phyloP scores from a whole-genome alignment of 2,113 vertebrate genomes.

The Festucalex cinctus region DNA sequence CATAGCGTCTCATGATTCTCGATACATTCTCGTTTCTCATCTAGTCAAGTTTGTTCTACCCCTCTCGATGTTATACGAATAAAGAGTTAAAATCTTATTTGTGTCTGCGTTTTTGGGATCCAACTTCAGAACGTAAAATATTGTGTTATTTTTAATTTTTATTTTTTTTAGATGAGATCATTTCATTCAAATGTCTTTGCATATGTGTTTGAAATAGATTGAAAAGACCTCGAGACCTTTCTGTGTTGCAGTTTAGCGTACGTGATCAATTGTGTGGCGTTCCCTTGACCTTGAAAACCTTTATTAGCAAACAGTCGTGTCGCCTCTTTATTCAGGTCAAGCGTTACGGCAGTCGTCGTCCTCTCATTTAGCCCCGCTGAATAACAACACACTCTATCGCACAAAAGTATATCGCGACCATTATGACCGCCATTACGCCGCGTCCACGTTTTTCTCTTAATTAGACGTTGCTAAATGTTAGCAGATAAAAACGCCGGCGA shows the following conservation, averaged over 20 bases:
- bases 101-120: too few species aligned
- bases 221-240: neutral
- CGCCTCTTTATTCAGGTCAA: conserved; percentile 47
- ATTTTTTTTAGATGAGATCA: too few species aligned
- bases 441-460: conserved; percentile 55
- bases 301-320: conserved; percentile 15
- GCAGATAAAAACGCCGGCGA: conserved; percentile 61
- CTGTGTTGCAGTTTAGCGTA: neutral
- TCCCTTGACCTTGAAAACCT: neutral
- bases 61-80: too few species aligned
- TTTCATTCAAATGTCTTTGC: too few species aligned
- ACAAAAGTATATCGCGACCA: conserved; percentile 42
- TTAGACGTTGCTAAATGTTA: conserved; percentile 70
- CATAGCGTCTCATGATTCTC: too few species aligned
- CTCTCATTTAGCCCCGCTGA: conserved; percentile 59
- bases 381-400: conserved; percentile 52
- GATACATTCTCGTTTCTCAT: too few species aligned
- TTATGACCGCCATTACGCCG: conserved; percentile 63
- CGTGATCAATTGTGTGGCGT: neutral
- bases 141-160: too few species aligned
- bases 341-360: conserved; percentile 50
- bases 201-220: too few species aligned
- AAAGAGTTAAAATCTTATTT: too few species aligned
- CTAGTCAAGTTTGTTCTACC: too few species aligned
- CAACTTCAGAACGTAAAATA: too few species aligned